These are phyloP conservation scores for Molossus molossus DNA, from an alignment of 2,797 vertebrate species.

Conservation along the genomic window DNA sequence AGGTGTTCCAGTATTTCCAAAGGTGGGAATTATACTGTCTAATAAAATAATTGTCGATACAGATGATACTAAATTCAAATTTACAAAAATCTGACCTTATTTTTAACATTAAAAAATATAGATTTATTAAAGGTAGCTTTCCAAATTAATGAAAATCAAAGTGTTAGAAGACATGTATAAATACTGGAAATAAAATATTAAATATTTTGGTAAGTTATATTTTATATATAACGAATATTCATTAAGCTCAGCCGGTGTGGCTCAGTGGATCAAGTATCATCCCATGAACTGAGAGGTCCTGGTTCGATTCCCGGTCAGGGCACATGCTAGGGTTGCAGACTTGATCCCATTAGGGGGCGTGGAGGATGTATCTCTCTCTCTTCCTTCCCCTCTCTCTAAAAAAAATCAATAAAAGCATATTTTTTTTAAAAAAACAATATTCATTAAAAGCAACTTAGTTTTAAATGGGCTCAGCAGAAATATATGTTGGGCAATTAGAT, in stretches of 20 bases:
- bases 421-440: neutral
- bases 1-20: neutral
- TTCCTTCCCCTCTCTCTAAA: no score
- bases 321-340: no score
- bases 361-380: no score
- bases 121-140: neutral
- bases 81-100: neutral
- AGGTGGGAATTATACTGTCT: neutral
- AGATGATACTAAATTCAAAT: conserved; percentile 1
- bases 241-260: no score
- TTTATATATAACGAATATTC: neutral
- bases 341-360: no score
- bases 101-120: neutral
- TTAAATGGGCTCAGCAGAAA: neutral
- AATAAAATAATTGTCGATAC: neutral
- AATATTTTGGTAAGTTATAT: neutral
- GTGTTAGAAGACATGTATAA: neutral
- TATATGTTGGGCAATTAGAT: neutral
- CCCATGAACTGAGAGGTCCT: no score
- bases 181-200: neutral
- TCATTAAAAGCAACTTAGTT: neutral
- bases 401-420: no score
- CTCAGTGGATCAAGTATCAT: no score
- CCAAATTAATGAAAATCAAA: conserved; percentile 26
- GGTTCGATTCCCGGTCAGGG: no score